Base-by-base conservation (phyloP, 2,888 invertebrate genomes). In the Crossocerus cetratus region DNA sequence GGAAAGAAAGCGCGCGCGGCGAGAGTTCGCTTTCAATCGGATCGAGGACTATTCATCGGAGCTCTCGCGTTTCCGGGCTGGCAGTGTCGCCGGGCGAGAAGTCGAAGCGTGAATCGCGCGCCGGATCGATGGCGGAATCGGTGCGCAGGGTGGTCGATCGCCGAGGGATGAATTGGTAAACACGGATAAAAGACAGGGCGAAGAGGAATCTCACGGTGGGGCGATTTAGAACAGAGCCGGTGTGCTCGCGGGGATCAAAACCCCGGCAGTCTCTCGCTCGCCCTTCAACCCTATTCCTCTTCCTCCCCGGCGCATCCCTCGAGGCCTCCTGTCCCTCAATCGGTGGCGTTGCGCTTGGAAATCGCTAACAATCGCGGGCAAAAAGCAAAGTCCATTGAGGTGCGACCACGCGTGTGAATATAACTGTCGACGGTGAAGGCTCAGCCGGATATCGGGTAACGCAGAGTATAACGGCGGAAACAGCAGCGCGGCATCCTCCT, bases 381-480 rank as follows among this genome's bases (percentile, higher is more conserved):
- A 86, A 84, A 83, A 82, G 83, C 73, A 77, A 82, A 78, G 82
- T 84, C 85, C 81, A 88, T 87, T 88, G 85, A 85, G 78, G 83
- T 84, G 83, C 88, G 84, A 77, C 82, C 88, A 84, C 74, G 87
- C 86, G 84, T 86, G 84, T 85, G 87, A 88, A 88, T 86, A 87
- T 88, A 88, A 88, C 87, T 87, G 88, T 85, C 82, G 83, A 74
- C 65, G 62, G 64, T 74, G 74, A 76, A 74, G 74, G 66, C 74
- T 74, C 58, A 66, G 53, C 23, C 59, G 64, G 60, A 63, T 69
- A 69, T 55, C 63, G 32, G 32, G 32, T 32, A 32, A 32, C 32
- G 32, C 32, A 32, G n/a, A n/a, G 32, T 32, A 32, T 32, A 32
- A 32, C 32, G 11, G 32, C 32, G 32, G 32, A 32, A 32, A 32